phyloP scores from a whole-genome alignment of 2,797 vertebrate species.

The Pterois miles region DNA sequence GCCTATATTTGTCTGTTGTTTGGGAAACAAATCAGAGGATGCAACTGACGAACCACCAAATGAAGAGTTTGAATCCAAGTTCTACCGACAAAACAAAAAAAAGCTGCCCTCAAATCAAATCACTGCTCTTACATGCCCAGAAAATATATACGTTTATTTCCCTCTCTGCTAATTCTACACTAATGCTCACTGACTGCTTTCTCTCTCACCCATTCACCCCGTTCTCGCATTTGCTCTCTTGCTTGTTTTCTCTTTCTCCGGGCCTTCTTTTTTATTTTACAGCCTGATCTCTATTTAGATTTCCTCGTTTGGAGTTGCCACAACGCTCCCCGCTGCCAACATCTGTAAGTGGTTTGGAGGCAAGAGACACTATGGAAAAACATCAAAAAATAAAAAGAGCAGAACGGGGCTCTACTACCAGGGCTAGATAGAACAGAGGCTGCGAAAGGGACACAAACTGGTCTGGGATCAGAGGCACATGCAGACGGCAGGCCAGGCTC shows the following conservation, averaged over 20 bases:
- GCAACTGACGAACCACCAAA: not conserved
- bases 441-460: constrained; percentile 60
- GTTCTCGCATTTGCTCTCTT: constrained; percentile 53
- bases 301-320: constrained; percentile 83
- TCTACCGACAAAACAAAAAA: constrained; percentile 7
- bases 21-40: constrained; percentile 26
- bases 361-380: constrained; percentile 81
- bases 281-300: constrained; percentile 82
- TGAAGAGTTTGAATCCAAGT: constrained; percentile 7
- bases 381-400: constrained; percentile 65
- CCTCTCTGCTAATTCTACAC: constrained; percentile 37
- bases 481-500: constrained; percentile 26
- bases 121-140: constrained; percentile 16
- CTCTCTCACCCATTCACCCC: constrained; percentile 38
- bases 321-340: constrained; percentile 80
- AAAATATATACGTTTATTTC: constrained; percentile 21
- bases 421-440: constrained; percentile 59
- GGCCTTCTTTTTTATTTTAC: constrained; percentile 76
- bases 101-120: constrained; percentile 16
- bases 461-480: constrained; percentile 55
- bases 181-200: constrained; percentile 46
- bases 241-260: constrained; percentile 58
- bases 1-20: constrained; percentile 14
- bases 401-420: constrained; percentile 57
- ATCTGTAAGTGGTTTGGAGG: constrained; percentile 85